phyloP scores from a whole-genome alignment of 1,140 invertebrate genomes.

The Listronotus bonariensis region DNA sequence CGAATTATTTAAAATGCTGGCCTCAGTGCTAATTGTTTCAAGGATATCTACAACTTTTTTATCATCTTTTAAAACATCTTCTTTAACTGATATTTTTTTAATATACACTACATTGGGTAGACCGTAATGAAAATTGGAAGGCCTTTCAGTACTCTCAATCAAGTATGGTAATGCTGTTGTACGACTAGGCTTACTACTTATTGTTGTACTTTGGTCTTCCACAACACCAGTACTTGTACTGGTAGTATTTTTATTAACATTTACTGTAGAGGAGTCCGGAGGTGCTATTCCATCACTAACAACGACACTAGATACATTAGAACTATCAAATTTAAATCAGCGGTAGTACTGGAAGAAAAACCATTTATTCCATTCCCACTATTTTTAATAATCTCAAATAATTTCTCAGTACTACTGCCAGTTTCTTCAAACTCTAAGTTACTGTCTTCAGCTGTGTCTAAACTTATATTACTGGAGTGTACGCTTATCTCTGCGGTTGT shows the following conservation, averaged over 20 bases:
- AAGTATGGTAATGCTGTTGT: slow-evolving; percentile 1
- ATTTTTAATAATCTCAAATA: slow-evolving; percentile 39
- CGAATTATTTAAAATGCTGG: too few species aligned
- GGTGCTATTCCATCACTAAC: too few species aligned
- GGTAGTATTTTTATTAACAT: not conserved
- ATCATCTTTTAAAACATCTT: too few species aligned
- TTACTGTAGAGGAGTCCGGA: too few species aligned
- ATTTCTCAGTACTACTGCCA: slow-evolving; percentile 30
- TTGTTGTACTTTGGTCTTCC: not conserved
- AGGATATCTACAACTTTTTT: too few species aligned
- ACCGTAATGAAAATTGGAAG: not conserved
- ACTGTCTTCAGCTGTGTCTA: slow-evolving; percentile 2
- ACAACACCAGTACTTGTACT: not conserved
- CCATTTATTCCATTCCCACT: too few species aligned
- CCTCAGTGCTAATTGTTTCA: too few species aligned
- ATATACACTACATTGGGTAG: slow-evolving; percentile 8
- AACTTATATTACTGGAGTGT: not conserved
- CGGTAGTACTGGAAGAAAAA: not conserved
- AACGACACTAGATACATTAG: not conserved
- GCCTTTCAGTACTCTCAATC: not conserved
- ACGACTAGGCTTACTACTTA: not conserved
- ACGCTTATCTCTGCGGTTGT: slow-evolving; percentile 8
- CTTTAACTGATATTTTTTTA: not conserved
- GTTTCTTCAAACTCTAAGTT: slow-evolving; percentile 33
- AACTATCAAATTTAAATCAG: not conserved